These are phyloP conservation scores for Gambusia holbrooki DNA, from an alignment of 2,113 vertebrate genomes.

Conservation along the genomic window DNA sequence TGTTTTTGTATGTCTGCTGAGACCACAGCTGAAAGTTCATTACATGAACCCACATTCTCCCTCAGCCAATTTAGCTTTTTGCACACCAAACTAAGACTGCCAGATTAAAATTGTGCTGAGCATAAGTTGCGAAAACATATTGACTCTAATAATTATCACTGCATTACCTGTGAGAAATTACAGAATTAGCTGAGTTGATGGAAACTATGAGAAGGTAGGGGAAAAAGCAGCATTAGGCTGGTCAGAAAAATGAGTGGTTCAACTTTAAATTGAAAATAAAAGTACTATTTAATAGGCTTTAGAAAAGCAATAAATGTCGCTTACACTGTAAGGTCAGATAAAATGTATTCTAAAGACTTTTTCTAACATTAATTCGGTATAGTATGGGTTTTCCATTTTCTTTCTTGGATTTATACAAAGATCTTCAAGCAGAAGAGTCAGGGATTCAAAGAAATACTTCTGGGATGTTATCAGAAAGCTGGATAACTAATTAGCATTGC, in stretches of 20 bases:
- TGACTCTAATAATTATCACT: slow-evolving; percentile 34
- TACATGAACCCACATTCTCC: slow-evolving; percentile 20
- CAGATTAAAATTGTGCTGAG: slow-evolving; percentile 36
- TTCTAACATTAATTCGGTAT: not conserved
- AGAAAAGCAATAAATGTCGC: too few relatives aligned
- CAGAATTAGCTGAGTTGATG: slow-evolving; percentile 19
- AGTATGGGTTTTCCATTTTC: not conserved
- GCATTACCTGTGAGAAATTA: slow-evolving; percentile 31
- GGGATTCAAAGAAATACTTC: not conserved
- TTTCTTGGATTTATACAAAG: slow-evolving; percentile 2
- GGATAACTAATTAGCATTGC: slow-evolving; percentile 12
- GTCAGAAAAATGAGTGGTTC: not conserved
- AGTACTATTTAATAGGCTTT: not conserved
- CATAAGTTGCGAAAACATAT: slow-evolving; percentile 30
- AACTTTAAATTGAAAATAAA: not conserved
- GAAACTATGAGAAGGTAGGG: slow-evolving; percentile 3
- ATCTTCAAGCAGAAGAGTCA: slow-evolving; percentile 1
- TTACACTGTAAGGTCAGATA: not conserved
- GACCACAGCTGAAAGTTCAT: slow-evolving; percentile 28
- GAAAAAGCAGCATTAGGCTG: slow-evolving; percentile 1
- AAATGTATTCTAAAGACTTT: not conserved
- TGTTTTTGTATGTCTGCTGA: not conserved
- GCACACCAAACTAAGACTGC: slow-evolving; percentile 5
- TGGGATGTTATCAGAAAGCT: slow-evolving; percentile 11
- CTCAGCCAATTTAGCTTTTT: slow-evolving; percentile 32